A percentile compares a stretch with the other conserved stretches of the same genome.
phyloP scores from a whole-genome alignment of 2,797 vertebrate species.

The Falco columbarius region DNA sequence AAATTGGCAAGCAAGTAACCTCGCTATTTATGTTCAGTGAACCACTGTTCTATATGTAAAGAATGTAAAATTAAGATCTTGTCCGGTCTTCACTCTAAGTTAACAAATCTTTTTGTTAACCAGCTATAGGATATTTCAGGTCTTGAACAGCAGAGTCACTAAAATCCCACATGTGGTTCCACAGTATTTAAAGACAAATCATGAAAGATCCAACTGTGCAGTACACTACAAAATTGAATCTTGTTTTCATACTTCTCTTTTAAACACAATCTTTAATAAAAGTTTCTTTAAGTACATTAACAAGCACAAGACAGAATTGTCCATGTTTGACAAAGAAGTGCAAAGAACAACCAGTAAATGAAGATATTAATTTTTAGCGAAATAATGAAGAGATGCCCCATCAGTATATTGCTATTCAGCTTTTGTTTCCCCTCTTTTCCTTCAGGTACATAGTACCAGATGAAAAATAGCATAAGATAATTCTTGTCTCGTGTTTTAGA shows the following conservation, averaged over 20 bases:
- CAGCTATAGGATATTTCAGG: background rate
- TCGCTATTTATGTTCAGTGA: background rate
- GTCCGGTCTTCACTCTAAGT: background rate
- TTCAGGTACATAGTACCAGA: background rate
- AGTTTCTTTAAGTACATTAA: background rate
- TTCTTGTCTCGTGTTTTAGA: background rate
- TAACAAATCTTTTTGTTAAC: background rate
- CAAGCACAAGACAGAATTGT: background rate
- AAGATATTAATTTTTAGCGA: background rate
- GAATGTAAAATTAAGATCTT: background rate
- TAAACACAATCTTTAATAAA: background rate
- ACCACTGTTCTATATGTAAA: background rate
- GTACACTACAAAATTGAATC: background rate
- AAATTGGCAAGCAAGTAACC: background rate
- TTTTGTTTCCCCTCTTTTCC: background rate
- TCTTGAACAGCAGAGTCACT: background rate
- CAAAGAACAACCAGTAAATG: background rate
- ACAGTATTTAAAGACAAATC: background rate
- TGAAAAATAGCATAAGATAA: background rate
- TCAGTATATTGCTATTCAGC: background rate
- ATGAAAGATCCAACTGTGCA: background rate
- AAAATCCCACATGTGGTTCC: background rate
- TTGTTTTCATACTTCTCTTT: background rate
- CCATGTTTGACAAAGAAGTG: background rate
- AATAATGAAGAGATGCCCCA: background rate